Base-by-base conservation (phyloP, 2,797 vertebrate genomes). In the Gastrophryne carolinensis region DNA sequence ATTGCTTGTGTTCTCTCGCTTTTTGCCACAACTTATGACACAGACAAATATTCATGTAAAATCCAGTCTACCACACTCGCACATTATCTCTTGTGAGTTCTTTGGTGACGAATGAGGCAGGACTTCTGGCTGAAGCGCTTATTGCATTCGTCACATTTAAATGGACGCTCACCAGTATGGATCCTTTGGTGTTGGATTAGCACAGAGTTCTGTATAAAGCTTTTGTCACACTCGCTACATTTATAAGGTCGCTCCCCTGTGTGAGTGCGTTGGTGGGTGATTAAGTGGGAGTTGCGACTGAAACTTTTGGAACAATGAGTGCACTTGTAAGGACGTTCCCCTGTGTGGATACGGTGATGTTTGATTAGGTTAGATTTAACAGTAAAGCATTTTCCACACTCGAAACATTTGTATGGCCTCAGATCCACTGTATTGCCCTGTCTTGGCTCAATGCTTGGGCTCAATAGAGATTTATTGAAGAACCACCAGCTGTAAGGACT, bases 41-140 rank as follows among this genome's bases (percentile, higher is more conserved):
- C 52, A 6, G n/a, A 39, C 12, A 67, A 13, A 19, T 8, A 47
- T 58, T 39, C 34, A 30, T 37, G 24, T 72, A 41, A 17, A 56
- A 56, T 41, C 52, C 66, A 56, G 66, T 30, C 56, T 41, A 10
- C 17, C 2, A 26, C 29, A 6, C 5, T 47, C 3, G 9, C 19
- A 2, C 26, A 23, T 39, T 56, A 78, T 72, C 75, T 58, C 12
- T 68, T 66, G 68, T 78, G 75, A 72, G 75, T 78, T 60, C 75
- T 78, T 57, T 78, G 75, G 44, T 78, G 75, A 52, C 75, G 75
- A 11, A 78, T 78, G 35, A 78, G 75, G 58, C 75, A 78, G n/a
- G 75, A 78, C 52, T 78, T 78, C 61, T 78, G 75, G 53, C 75
- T 78, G 53, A 78, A 78, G 68, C 75, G 64, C 32, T 78, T 78